These are phyloP conservation scores for Blera fallax DNA, from an alignment of 2,888 invertebrate species.

Conservation along the genomic window DNA sequence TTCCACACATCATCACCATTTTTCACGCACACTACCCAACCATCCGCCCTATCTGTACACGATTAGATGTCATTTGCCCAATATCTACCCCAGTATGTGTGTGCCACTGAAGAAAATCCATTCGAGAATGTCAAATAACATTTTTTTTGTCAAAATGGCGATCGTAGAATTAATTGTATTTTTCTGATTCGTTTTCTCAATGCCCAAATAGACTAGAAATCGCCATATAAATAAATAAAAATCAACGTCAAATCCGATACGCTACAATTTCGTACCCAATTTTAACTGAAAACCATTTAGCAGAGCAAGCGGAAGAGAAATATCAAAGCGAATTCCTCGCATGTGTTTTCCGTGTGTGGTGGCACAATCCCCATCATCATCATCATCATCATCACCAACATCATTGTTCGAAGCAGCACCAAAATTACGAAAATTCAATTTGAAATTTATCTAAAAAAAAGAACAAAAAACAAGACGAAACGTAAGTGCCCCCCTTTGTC, in stretches of 20 bases:
- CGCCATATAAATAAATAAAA: conserved; percentile 64
- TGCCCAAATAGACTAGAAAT: conserved; percentile 57
- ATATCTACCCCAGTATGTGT: conserved; percentile 8
- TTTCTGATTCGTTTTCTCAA: conserved; percentile 61
- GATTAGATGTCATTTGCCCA: conserved; percentile 64
- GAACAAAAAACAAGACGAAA: conserved; percentile 18
- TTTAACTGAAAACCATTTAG: conserved; percentile 10
- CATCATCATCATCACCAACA: conserved; percentile 51
- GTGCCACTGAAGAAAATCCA: conserved; percentile 69
- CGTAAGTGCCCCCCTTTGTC: conserved; percentile 11
- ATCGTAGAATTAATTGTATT: conserved; percentile 72
- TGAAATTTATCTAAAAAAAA: conserved; percentile 7
- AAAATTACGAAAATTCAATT: conserved; percentile 9
- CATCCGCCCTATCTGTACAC: conserved; percentile 15
- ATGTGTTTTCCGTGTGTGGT: conserved; percentile 72
- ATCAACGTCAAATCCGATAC: conserved; percentile 32
- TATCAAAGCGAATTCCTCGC: conserved; percentile 59
- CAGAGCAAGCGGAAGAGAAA: conserved; percentile 13
- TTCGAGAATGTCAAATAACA: conserved; percentile 69
- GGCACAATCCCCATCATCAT: conserved; percentile 66
- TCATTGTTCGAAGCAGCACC: conserved; percentile 45
- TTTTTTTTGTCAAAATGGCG: conserved; percentile 75
- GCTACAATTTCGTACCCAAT: conserved; percentile 32
- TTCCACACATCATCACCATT: conserved; percentile 66
- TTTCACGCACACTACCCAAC: conserved; percentile 18